Percentiles rank a stretch among this genome's conserved stretches.
Evolutionary conservation across 2,797 vertebrate species (phyloP).

Genomic region (Eulemur mongoz): DNA sequence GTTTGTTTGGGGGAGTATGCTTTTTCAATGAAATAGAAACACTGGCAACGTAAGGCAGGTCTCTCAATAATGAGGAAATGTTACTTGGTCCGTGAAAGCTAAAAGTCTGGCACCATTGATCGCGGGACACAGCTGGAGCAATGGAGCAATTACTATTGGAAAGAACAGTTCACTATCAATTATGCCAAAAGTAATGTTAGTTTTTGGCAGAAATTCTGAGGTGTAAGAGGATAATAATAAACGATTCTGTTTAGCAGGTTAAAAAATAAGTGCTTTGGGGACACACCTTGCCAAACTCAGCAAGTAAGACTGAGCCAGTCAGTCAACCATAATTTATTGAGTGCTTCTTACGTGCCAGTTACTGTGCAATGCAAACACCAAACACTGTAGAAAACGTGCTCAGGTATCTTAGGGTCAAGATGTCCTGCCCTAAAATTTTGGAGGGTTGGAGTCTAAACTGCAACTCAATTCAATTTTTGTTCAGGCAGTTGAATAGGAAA

Average conservation of each 20-base stretch:
- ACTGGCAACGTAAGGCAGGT: neutral
- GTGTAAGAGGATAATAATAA: neutral
- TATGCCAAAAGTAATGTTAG: conserved; percentile 6
- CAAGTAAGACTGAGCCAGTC: neutral
- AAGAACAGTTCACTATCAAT: neutral
- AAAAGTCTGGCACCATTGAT: neutral
- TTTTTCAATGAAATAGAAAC: conserved; percentile 1
- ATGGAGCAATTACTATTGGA: neutral
- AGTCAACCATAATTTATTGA: neutral
- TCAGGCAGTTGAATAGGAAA: neutral
- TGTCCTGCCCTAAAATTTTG: neutral
- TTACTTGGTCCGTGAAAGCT: neutral
- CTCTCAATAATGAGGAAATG: neutral
- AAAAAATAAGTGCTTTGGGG: neutral
- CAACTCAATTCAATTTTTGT: conserved; percentile 1
- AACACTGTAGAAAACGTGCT: neutral
- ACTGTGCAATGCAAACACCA: neutral
- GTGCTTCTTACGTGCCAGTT: neutral
- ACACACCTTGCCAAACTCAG: neutral
- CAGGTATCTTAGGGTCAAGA: neutral
- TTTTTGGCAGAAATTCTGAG: conserved; percentile 16
- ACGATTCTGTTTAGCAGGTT: conserved; percentile 19
- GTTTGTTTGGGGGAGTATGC: neutral
- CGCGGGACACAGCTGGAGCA: neutral
- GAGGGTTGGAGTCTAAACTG: neutral